Percentiles rank a stretch among this genome's conserved stretches.
These are phyloP conservation scores for Rhyacichthys aspro DNA, from an alignment of 2,797 vertebrate species.

Conservation along the genomic window DNA sequence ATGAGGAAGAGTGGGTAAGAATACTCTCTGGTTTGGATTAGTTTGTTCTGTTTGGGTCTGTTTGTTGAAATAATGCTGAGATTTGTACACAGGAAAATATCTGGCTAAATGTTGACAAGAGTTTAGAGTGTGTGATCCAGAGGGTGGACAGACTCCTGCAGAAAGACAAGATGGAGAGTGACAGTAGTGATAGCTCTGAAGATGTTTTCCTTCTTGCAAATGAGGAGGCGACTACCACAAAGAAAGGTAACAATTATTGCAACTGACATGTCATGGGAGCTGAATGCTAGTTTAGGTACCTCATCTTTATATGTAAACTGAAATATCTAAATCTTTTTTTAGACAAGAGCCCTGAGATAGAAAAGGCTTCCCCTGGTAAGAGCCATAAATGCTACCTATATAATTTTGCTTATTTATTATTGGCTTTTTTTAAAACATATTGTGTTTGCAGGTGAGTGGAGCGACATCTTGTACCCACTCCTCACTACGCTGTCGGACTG, in stretches of 20 bases:
- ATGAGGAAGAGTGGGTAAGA: slow-evolving; percentile 96
- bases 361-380: slow-evolving; percentile 91
- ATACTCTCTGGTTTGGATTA: no score
- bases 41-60: no score
- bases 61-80: neutral
- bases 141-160: slow-evolving; percentile 92
- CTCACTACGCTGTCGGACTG: slow-evolving; percentile 94
- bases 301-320: slow-evolving; percentile 14
- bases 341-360: slow-evolving; percentile 88
- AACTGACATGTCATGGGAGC: no score
- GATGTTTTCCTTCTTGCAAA: slow-evolving; percentile 85
- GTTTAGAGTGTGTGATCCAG: slow-evolving; percentile 96
- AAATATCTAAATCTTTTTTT: slow-evolving; percentile 53
- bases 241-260: slow-evolving; percentile 83
- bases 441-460: slow-evolving; percentile 91
- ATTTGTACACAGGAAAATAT: slow-evolving; percentile 87
- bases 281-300: no score
- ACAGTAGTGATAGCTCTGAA: slow-evolving; percentile 84
- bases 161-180: slow-evolving; percentile 87
- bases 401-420: neutral
- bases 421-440: neutral
- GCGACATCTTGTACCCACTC: slow-evolving; percentile 92
- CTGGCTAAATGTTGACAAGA: slow-evolving; percentile 97
- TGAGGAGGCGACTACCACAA: slow-evolving; percentile 73
- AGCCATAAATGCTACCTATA: slow-evolving; percentile 15